A percentile compares a stretch with the other conserved stretches of the same genome.
Evolutionary conservation across 1,140 invertebrate species (phyloP).

Genomic region (Apis cerana): DNA sequence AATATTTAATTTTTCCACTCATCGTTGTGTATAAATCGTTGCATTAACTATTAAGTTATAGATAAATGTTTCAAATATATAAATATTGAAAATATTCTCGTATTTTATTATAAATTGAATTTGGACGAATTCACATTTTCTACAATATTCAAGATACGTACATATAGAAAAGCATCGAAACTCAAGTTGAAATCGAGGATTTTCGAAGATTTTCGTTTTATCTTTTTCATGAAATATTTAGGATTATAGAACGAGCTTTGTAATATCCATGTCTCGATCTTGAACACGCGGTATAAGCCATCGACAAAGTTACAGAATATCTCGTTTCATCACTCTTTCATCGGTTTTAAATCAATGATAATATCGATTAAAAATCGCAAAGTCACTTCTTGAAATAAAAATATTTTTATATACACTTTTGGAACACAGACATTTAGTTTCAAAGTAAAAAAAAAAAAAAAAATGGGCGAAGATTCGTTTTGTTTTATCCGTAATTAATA

Average conservation of each 20-base stretch:
- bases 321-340: neutral
- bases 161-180: neutral
- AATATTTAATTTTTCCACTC: too few species aligned
- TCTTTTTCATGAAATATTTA: neutral
- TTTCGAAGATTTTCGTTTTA: neutral
- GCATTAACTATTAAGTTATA: neutral
- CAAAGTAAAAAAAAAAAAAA: neutral
- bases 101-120: neutral
- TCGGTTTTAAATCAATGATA: neutral
- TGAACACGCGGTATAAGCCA: neutral
- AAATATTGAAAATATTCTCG: neutral
- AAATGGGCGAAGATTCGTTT: neutral
- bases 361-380: neutral
- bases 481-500: neutral
- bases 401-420: neutral
- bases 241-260: constrained; percentile 6
- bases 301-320: neutral
- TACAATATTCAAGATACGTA: neutral
- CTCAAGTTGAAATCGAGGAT: neutral
- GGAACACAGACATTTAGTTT: neutral
- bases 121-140: neutral
- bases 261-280: neutral
- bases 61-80: neutral
- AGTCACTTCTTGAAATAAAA: neutral
- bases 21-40: too few species aligned